Conservation (phyloP, 2,113 vertebrate genomes). For the Xyliphius kryptos region DNA sequence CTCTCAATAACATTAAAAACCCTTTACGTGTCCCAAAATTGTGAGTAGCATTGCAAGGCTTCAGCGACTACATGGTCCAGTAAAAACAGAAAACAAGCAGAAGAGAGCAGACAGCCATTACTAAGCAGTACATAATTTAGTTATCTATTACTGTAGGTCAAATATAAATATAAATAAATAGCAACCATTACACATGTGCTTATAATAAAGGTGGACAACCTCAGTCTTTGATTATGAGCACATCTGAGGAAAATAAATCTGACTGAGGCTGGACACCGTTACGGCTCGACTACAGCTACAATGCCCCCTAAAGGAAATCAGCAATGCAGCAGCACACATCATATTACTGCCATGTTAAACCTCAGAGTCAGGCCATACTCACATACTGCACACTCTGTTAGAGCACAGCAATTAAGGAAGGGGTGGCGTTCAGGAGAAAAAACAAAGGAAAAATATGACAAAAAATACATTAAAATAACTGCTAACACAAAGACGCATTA, state of each 20-base stretch:
- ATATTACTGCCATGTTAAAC: constrained; percentile 18
- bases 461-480: constrained; percentile 56
- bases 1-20: no score
- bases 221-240: background rate
- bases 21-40: no score
- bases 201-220: no score
- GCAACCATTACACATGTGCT: no score
- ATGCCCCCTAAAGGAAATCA: constrained; percentile 16
- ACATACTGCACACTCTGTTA: constrained; percentile 65
- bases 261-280: no score
- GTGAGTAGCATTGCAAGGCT: no score
- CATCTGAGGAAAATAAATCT: background rate
- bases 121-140: no score
- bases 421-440: constrained; percentile 23
- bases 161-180: no score
- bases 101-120: constrained; percentile 15
- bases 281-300: constrained; percentile 17
- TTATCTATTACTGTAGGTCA: no score
- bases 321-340: constrained; percentile 24
- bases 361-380: constrained; percentile 58
- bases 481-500: no score
- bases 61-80: constrained; percentile 3
- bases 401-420: constrained; percentile 42
- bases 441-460: constrained; percentile 43
- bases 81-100: constrained; percentile 16